Evolutionary conservation across 2,888 invertebrate genomes (phyloP).

Genomic region (Endotricha flammealis): DNA sequence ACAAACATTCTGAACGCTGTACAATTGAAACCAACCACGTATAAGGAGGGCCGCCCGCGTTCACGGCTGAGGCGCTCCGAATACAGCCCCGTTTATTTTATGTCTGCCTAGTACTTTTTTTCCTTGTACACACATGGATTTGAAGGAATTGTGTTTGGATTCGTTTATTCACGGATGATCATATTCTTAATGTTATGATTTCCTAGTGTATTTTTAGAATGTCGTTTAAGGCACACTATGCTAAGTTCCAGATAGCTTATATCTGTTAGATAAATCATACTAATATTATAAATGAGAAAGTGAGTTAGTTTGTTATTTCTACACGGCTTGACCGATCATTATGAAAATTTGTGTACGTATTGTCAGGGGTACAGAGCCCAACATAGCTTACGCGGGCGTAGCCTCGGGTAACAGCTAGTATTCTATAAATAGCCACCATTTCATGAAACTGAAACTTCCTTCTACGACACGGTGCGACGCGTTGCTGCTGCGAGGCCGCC

Average conservation of each 20-base stretch:
- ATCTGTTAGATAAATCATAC: neutral
- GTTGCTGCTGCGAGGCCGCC: too few species aligned
- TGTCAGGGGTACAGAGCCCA: neutral
- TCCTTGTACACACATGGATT: too few species aligned
- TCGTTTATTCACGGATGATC: too few species aligned
- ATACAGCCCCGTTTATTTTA: neutral
- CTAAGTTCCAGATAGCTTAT: too few species aligned
- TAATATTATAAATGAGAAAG: neutral
- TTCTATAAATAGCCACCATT: too few species aligned
- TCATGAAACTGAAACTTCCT: too few species aligned
- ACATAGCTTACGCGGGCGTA: neutral
- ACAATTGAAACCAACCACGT: neutral
- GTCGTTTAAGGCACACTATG: too few species aligned
- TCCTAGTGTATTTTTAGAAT: too few species aligned
- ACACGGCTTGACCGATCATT: neutral
- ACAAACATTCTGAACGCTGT: neutral
- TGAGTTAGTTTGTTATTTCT: neutral
- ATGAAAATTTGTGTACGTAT: neutral
- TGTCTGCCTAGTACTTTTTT: neutral
- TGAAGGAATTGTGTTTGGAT: too few species aligned
- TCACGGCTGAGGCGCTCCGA: neutral
- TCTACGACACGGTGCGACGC: too few species aligned
- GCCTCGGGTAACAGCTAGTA: too few species aligned
- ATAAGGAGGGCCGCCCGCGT: neutral
- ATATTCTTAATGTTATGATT: too few species aligned